Evolutionary conservation across 2,113 vertebrate genomes (phyloP), one percentile per base, ranked within the genome.

Genomic region (Propithecus coquereli): DNA sequence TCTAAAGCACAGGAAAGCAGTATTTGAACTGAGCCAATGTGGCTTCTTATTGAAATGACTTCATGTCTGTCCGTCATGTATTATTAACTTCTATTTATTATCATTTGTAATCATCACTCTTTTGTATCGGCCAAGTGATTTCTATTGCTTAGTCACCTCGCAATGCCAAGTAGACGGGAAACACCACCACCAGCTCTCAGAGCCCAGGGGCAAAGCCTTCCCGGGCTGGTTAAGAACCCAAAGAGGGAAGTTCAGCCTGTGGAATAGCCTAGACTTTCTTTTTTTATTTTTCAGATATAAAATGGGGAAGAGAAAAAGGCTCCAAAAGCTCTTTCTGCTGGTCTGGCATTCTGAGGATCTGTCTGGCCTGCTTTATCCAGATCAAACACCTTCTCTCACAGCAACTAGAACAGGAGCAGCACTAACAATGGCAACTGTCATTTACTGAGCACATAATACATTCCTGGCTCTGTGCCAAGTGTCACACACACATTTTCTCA

Each of bases 61-160:
- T 74, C 74, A 52, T 10, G 52, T 57, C 47, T 71, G 13, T 43
- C 50, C 23, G 59, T n/a, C 30, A n/a, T 10, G 32, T 68, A 88
- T 93, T 66, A 84, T 77, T 84, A 81, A 57, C 20, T 94, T 87
- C 50, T 83, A 71, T 84, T 91, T 88, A 85, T 95, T 80, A 74
- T 68, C 57, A 57, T 81, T 63, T 90, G 87, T 90, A 87, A 73
- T 61, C n/a, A 63, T 82, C 61, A 50, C 32, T 88, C 17, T 74
- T 87, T 83, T 57, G 71, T 52, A 84, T 20, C 23, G 23, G 87
- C 34, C 27, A 61, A 59, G 43, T 63, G 70, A 89, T 93, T 80
- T 80, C 70, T 45, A 52, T 16, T 2, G 4, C 61, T 92, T 70
- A 50, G 47, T 79, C 30, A 61, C 70, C 40, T 92, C 45, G 37